phyloP scores from a whole-genome alignment of 2,113 vertebrate genomes.

The Chitala chitala region DNA sequence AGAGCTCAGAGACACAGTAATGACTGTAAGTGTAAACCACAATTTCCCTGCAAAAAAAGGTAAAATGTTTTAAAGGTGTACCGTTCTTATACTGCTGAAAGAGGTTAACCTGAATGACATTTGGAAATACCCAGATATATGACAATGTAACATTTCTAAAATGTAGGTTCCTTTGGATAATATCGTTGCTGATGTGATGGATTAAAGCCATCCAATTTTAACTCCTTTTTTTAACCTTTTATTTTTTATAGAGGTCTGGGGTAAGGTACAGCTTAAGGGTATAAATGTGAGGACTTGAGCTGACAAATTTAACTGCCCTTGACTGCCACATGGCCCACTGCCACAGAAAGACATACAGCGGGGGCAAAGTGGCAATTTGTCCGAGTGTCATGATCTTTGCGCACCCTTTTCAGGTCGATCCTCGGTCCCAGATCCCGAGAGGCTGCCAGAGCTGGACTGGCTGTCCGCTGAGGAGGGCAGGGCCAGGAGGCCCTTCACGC shows the following conservation, averaged over 20 bases:
- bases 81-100: background rate
- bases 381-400: background rate
- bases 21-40: no score
- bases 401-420: slow-evolving; percentile 95
- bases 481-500: slow-evolving; percentile 80
- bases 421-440: slow-evolving; percentile 77
- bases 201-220: no score
- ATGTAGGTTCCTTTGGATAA: background rate
- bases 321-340: no score
- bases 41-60: no score
- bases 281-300: no score
- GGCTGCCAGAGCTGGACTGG: slow-evolving; percentile 78
- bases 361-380: no score
- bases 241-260: no score
- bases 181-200: no score
- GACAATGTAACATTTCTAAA: background rate
- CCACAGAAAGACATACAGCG: no score
- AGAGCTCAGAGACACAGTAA: no score
- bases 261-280: background rate
- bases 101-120: background rate
- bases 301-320: no score
- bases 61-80: background rate
- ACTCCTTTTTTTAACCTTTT: no score
- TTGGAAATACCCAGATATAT: slow-evolving; percentile 6
- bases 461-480: slow-evolving; percentile 81